Evolutionary conservation across 2,888 invertebrate genomes (phyloP), one percentile per base, ranked within the genome.

Genomic region (Maniola hyperantus): DNA sequence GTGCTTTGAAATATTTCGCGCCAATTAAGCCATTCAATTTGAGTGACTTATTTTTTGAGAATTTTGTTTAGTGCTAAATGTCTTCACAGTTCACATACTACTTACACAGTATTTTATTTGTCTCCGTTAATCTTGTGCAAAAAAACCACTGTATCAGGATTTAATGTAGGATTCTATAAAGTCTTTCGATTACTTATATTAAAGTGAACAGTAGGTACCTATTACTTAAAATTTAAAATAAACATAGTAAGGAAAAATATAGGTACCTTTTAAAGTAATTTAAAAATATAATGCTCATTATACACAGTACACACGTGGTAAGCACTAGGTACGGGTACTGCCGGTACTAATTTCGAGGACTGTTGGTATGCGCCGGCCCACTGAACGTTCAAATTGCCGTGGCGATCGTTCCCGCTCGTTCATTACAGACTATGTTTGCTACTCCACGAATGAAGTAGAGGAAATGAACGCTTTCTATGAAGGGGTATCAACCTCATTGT

Each of bases 311-410:
- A 59, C 59, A 51, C 46, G 34, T 44, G 18, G 65, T 50, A 64
- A 54, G 72, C 64, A 67, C 62, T 67, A 70, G 57, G 74, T 72
- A 76, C 77, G 76, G 77, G 50, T 51, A 51, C 48, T 15, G 50
- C 26, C 78, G 75, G 82, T 84, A 84, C 82, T 84, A 87, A 87
- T 89, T 88, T 84, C 82, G 86, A 86, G 87, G 84, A 81, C 81
- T 81, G 87, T 85, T 84, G 82, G 81, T 81, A 77, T 80, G 83
- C 82, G 78, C 75, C 87, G 88, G 87, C 79, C 86, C 86, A 88
- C 84, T 89, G 87, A 82, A 79, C 85, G 84, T 83, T 84, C 84
- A 89, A 89, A 90, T 89, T 88, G 84, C 81, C 89, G 87, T 88
- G 79, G 82, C 85, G 81, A 73, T 77, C 78, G 76, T 81, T 79